Base-by-base conservation (phyloP, 2,888 invertebrate species). In the Prionchulus punctatus region DNA sequence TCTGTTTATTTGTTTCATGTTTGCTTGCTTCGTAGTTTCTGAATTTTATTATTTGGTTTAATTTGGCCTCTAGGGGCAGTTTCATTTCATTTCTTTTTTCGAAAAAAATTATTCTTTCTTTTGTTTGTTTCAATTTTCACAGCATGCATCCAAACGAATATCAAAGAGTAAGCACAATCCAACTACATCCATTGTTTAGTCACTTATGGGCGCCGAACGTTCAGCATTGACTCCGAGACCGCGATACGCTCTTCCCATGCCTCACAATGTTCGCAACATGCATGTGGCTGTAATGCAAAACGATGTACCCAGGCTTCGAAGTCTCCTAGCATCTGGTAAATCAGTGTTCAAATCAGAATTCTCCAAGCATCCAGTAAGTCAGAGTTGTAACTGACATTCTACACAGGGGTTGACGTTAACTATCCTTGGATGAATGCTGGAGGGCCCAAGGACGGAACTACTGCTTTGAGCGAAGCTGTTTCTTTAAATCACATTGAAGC, bases 261-360 rank as follows among this genome's bases (percentile, higher is more conserved):
- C 72, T 0, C 66, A 66, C 47, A 64, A 66, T 49, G 73, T 73
- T 47, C 62, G 70, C 21, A 69, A 71, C 51, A 65, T 73, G 28
- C 73, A 73, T 61, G 65, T 71, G 47, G 73, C 73, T 26, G 73
- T 73, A 27, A 72, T 73, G 70, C 66, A 67, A 43, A 73, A 73
- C 61, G 72, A 73, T 59, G 61, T 66, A 30, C 66, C 67, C 18
- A 64, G 65, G 26, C 70, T 73, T 1, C 62, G 65, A 4, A 57
- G 62, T 28, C 62, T 71, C 47, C 65, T 71, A 26, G 60, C 63
- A 3, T 63, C 28, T 2, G 54, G 54, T 53, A 12, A 27, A 28
- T 50, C 26, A 15, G 15, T 4, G 25, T 12, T 4, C 25, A 15
- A 47, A 12, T 47, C n/a, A n/a, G 65, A 4, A 57, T 63, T 28